phyloP scores from a whole-genome alignment of 2,113 vertebrate genomes.

The Oreotragus oreotragus region DNA sequence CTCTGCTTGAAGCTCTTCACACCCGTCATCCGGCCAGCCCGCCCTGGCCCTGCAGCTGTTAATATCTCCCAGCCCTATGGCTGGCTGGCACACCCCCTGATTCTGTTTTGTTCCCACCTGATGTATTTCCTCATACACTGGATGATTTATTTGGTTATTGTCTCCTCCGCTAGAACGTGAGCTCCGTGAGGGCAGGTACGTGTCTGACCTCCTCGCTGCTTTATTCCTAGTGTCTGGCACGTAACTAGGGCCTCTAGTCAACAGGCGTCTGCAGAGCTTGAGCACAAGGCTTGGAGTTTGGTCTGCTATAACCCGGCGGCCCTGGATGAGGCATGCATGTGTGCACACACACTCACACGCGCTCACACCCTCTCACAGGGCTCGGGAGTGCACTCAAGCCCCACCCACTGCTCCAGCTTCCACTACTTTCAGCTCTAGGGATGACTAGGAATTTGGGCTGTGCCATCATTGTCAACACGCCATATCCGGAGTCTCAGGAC shows the following conservation, averaged over 20 bases:
- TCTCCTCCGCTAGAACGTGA: background rate
- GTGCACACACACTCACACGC: background rate
- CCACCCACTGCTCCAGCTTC: background rate
- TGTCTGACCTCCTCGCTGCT: background rate
- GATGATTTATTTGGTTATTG: background rate
- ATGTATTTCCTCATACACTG: background rate
- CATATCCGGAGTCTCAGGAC: background rate
- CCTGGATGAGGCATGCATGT: background rate
- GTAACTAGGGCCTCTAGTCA: background rate
- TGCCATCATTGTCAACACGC: background rate
- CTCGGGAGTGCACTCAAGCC: background rate
- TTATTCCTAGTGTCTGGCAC: background rate
- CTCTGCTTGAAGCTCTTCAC: background rate
- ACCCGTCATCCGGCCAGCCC: accelerated
- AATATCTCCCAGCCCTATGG: too few relatives aligned
- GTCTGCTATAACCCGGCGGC: background rate
- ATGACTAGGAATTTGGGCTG: background rate
- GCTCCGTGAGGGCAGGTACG: background rate
- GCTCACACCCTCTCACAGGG: accelerated
- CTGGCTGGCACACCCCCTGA: accelerated
- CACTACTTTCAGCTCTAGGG: background rate
- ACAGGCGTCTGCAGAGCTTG: background rate
- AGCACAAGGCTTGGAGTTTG: background rate
- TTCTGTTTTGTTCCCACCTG: background rate
- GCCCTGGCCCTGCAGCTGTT: background rate